A percentile compares a stretch with the other conserved stretches of the same genome.
phyloP scores from a whole-genome alignment of 2,888 invertebrate species.

The Pachymerium ferrugineum region DNA sequence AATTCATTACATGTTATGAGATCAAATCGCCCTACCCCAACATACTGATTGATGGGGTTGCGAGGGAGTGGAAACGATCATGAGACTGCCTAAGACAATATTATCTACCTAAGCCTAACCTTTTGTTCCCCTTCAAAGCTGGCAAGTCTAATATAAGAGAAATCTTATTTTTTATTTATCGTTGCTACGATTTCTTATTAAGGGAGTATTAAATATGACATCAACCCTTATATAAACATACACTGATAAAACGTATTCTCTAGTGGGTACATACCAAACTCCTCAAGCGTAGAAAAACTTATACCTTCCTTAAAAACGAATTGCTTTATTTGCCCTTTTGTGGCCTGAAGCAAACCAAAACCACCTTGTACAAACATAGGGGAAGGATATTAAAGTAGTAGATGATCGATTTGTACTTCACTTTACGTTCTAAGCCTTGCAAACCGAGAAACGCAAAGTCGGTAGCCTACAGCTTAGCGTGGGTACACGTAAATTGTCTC shows the following conservation, averaged over 20 bases:
- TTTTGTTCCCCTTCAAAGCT: too few relatives aligned
- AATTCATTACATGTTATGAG: slow-evolving; percentile 17
- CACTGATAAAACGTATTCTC: too few relatives aligned
- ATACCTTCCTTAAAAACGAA: not conserved
- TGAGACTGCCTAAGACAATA: too few relatives aligned
- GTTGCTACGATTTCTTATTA: too few relatives aligned
- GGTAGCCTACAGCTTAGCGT: not conserved
- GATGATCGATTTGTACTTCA: not conserved
- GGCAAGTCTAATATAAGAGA: too few relatives aligned
- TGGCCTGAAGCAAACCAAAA: not conserved
- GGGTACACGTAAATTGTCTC: not conserved
- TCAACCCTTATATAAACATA: too few relatives aligned
- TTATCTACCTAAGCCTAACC: too few relatives aligned
- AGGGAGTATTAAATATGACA: too few relatives aligned
- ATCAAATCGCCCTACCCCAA: not conserved
- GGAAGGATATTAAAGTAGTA: not conserved
- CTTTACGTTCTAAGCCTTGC: not conserved
- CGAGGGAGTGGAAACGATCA: too few relatives aligned
- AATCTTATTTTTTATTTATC: too few relatives aligned
- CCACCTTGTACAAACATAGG: not conserved
- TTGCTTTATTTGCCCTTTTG: not conserved
- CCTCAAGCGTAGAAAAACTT: too few relatives aligned
- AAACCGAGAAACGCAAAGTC: not conserved
- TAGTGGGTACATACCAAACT: too few relatives aligned
- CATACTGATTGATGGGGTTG: not conserved